Conservation (phyloP, 2,113 vertebrate genomes). For the Craseonycteris thonglongyai region DNA sequence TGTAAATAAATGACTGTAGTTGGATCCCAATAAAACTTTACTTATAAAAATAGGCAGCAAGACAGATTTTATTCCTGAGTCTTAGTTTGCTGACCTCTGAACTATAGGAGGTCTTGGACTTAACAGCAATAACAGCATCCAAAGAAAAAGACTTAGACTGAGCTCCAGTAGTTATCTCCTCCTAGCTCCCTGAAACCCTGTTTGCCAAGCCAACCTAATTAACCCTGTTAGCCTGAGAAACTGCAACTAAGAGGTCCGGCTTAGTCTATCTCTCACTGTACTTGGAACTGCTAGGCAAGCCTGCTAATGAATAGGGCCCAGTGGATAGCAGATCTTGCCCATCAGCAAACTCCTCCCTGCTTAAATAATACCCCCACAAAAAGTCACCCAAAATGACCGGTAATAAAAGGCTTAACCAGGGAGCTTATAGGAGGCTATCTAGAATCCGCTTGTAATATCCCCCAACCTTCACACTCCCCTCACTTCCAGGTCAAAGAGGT, state of each 20-base stretch:
- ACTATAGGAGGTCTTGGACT: neutral
- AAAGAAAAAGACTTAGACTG: neutral
- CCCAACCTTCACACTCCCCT: neutral
- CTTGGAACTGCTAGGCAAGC: neutral
- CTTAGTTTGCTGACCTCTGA: neutral
- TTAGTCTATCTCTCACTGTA: neutral
- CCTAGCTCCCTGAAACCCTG: neutral
- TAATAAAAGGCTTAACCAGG: neutral
- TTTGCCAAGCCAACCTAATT: neutral
- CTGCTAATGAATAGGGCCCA: neutral
- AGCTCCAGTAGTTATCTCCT: neutral
- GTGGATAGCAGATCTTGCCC: neutral
- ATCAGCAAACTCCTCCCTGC: neutral
- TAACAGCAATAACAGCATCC: neutral
- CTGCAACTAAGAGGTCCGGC: neutral
- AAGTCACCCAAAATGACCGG: neutral
- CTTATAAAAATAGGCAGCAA: neutral
- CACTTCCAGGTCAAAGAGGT: neutral
- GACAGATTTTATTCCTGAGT: neutral
- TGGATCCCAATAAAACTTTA: constrained; percentile 9
- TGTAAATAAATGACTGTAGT: neutral
- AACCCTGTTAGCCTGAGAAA: neutral
- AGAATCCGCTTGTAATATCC: neutral
- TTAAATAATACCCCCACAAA: neutral
- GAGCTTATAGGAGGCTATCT: neutral